Conservation (phyloP, 1,140 invertebrate genomes). For the Carcinoscorpius rotundicauda region DNA sequence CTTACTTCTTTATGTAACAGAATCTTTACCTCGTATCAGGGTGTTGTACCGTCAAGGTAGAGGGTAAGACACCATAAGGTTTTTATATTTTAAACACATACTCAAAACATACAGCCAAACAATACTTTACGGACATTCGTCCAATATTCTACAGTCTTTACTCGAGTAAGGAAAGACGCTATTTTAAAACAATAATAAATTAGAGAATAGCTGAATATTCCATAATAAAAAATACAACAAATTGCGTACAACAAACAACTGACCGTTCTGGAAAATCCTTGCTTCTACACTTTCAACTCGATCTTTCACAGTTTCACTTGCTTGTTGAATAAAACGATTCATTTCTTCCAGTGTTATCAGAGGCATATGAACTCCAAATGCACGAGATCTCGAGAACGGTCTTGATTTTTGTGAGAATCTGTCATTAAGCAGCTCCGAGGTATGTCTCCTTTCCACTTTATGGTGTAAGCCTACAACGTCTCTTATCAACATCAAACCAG, state of each 20-base stretch:
- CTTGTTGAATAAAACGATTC: slow-evolving; percentile 6
- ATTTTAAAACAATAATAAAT: neutral
- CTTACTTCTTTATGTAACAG: no score
- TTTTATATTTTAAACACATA: neutral
- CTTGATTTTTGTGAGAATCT: no score
- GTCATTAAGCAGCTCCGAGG: no score
- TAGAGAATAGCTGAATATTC: neutral
- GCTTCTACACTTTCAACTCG: slow-evolving; percentile 10
- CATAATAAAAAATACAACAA: neutral
- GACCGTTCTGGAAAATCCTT: slow-evolving; percentile 9
- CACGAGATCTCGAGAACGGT: no score
- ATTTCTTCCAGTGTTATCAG: neutral
- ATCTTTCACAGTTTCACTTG: slow-evolving; percentile 3
- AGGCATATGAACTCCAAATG: neutral
- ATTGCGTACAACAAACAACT: neutral
- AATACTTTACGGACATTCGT: slow-evolving; percentile 3
- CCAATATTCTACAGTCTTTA: neutral
- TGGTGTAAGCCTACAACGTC: no score
- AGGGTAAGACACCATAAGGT: neutral
- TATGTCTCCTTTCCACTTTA: no score
- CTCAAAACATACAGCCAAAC: slow-evolving; percentile 7
- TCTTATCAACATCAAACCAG: no score
- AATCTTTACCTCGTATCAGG: no score
- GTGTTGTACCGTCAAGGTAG: no score
- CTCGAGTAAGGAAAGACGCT: neutral